Evolutionary conservation across 2,888 invertebrate genomes (phyloP).

Genomic region (Parnassius smintheus): DNA sequence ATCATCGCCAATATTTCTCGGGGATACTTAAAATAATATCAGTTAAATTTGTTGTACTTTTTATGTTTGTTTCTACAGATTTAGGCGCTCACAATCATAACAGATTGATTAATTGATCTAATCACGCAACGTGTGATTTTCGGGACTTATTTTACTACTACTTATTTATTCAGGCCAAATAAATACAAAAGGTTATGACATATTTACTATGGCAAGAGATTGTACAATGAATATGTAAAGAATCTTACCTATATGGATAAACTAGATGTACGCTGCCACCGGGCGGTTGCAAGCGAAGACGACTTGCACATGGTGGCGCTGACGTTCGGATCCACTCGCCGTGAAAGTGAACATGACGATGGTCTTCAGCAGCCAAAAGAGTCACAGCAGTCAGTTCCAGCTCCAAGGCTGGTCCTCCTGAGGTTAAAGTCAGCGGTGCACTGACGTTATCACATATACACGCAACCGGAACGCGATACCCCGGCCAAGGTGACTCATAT

Average conservation of each 20-base stretch:
- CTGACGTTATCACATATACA: constrained; percentile 90
- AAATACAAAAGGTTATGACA: background rate
- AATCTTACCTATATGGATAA: constrained; percentile 57
- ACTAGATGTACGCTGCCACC: constrained; percentile 57
- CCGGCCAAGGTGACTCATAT: constrained; percentile 87
- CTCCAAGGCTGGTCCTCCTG: constrained; percentile 82
- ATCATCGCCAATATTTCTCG: too few species aligned
- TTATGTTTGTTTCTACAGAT: too few species aligned
- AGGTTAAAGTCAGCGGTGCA: constrained; percentile 49
- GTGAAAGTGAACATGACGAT: constrained; percentile 89
- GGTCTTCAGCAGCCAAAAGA: constrained; percentile 90
- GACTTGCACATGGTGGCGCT: constrained; percentile 34
- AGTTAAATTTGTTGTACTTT: too few species aligned
- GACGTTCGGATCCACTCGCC: constrained; percentile 74
- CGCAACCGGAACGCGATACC: constrained; percentile 85
- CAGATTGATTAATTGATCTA: too few species aligned
- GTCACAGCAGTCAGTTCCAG: constrained; percentile 87
- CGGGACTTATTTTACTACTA: background rate
- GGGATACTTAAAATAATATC: too few species aligned
- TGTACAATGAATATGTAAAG: too few species aligned
- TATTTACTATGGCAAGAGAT: too few species aligned
- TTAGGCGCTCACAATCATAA: too few species aligned
- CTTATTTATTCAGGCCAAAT: background rate
- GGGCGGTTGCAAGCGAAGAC: constrained; percentile 49
- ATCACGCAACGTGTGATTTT: too few species aligned